Conservation (phyloP, 1,140 invertebrate species). For the Formica selysi region DNA sequence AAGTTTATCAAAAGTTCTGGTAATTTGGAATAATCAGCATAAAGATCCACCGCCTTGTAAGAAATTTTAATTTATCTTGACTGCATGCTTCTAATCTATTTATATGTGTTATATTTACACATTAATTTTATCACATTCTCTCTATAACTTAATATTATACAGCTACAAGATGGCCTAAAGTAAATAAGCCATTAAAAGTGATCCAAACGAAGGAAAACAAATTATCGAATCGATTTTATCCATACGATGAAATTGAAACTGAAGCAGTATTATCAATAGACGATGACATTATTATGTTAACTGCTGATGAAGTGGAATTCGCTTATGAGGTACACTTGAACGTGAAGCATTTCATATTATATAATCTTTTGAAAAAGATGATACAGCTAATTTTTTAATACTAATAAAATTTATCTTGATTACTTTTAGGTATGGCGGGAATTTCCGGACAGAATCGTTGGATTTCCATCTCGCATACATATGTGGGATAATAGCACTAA, state of each 20-base stretch:
- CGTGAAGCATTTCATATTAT: not conserved
- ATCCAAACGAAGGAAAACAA: constrained; percentile 96
- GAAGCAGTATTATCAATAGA: constrained; percentile 97
- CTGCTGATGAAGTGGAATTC: constrained; percentile 96
- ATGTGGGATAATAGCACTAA: constrained; percentile 94
- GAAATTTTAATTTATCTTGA: constrained; percentile 65
- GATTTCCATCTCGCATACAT: constrained; percentile 96
- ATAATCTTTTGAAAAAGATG: not conserved
- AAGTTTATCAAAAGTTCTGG: constrained; percentile 94
- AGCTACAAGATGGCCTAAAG: constrained; percentile 95
- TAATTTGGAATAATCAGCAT: constrained; percentile 97
- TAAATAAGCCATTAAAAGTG: constrained; percentile 95
- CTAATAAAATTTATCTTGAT: constrained; percentile 59
- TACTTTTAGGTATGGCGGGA: constrained; percentile 94
- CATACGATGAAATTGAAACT: constrained; percentile 97
- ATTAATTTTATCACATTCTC: constrained; percentile 37
- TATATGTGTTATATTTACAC: not conserved
- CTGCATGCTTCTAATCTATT: not conserved
- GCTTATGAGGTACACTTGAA: constrained; percentile 89
- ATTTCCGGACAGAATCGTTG: constrained; percentile 96
- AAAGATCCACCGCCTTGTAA: constrained; percentile 94
- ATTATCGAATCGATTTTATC: constrained; percentile 97
- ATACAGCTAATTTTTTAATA: not conserved
- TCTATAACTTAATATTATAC: constrained; percentile 37
- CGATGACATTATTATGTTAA: constrained; percentile 98